A percentile compares a stretch with the other conserved stretches of the same genome.
phyloP scores from a whole-genome alignment of 2,797 vertebrate species.

The Orestias chungarensis region DNA sequence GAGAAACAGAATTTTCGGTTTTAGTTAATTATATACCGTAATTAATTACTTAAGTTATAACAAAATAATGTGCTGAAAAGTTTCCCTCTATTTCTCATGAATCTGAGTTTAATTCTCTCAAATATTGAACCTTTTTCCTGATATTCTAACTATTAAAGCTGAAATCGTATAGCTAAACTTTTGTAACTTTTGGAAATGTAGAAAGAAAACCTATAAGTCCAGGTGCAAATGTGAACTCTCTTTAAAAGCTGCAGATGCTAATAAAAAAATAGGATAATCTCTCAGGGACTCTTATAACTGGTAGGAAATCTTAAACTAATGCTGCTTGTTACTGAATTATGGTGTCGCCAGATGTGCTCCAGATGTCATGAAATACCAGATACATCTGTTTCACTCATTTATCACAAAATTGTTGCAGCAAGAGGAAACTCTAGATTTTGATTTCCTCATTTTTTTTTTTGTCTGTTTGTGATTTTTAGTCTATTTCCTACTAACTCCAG shows the following conservation, averaged over 20 bases:
- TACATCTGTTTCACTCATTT: constrained; percentile 6
- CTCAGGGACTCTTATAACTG: not conserved
- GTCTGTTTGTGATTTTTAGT: constrained; percentile 26
- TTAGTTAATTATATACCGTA: not conserved
- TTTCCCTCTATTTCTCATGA: not conserved
- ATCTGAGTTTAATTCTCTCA: not conserved
- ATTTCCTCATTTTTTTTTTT: not conserved
- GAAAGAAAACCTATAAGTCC: not conserved
- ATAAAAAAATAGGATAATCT: not conserved
- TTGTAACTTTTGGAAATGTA: not conserved
- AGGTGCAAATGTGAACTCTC: not conserved
- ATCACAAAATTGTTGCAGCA: not conserved
- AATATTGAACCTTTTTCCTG: not conserved
- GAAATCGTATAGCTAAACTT: not conserved
- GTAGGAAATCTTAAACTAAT: constrained; percentile 12
- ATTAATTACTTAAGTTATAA: not conserved
- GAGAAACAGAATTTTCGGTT: not conserved
- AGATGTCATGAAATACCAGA: constrained; percentile 13
- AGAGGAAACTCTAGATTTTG: not conserved
- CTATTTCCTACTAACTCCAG: not conserved
- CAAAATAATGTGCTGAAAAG: not conserved
- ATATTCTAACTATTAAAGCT: not conserved
- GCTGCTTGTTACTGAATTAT: constrained; percentile 8
- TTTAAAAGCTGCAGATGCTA: not conserved
- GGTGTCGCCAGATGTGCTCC: not conserved